Base-by-base conservation (phyloP, 2,113 vertebrate genomes). In the Jaculus jaculus region DNA sequence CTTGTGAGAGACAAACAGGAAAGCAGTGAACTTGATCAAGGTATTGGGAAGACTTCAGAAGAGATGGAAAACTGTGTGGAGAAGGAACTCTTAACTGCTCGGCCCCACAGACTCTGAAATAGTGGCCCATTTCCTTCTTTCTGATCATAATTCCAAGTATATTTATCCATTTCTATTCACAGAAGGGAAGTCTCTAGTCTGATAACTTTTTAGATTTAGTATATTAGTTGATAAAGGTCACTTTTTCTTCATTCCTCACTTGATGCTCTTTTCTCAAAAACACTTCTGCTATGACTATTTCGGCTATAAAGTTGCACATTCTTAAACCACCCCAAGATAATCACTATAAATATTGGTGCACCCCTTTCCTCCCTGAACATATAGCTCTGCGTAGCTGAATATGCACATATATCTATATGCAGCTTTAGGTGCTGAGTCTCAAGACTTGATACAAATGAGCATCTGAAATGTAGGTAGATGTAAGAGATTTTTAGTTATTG, bases 161-260 rank as follows among this genome's bases (percentile, higher is more conserved):
- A 39, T 39, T 63, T 47, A 68, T 16, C 54, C 24, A 21, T 3
- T 5, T 79, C 32, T 60, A 9, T 71, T 71, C 60, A 39, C 17
- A 77, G 68, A 21, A 66, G 16, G 5, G 51, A 51, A 10, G 32
- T 81, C 84, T 89, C 54, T 18, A 37, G 15, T n/a, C 4, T 72
- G 32, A 6, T 9, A 32, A 47, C 61, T 85, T 89, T 78, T 65
- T 5, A 77, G 71, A 61, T 3, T 78, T 78, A 82, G 23, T 84
- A 63, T 0, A 3, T 28, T 74, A 5, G 5, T 83, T 34, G 71
- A 16, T 34, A 63, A 28, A 72, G 8, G 78, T 63, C 28, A 2
- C 61, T n/a, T 58, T 92, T 92, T 68, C 28, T 96, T 94, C 51
- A 60, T 32, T 58, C 87, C 63, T 78, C 68, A 83, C 47, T 75